These are phyloP conservation scores for Mus minutoides DNA, from an alignment of 2,797 vertebrate species.

Conservation along the genomic window DNA sequence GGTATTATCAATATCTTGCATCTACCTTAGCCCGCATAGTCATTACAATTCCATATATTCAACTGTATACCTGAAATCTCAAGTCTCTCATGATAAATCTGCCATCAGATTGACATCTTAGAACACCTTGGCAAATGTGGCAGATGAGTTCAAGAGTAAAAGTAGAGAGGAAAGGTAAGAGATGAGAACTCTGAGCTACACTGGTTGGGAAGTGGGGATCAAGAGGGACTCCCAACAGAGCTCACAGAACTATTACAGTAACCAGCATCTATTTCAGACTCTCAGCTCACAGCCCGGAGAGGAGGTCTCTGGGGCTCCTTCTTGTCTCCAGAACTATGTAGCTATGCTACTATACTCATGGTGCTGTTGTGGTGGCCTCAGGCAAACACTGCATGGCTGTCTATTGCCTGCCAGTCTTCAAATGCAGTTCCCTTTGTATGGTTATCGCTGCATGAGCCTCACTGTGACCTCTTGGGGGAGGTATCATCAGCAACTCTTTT, in stretches of 20 bases:
- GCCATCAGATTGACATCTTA: not conserved
- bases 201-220: not conserved
- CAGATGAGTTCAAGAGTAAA: not conserved
- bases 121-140: not conserved
- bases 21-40: not conserved
- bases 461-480: not conserved
- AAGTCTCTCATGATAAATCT: not conserved
- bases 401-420: not conserved
- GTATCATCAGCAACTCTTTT: not conserved
- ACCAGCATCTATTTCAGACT: not conserved
- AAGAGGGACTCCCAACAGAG: not conserved
- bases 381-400: no score
- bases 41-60: not conserved
- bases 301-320: not conserved
- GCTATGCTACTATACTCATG: not conserved
- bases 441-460: not conserved
- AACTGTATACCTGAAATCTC: not conserved
- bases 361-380: not conserved
- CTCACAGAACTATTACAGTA: not conserved
- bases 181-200: not conserved
- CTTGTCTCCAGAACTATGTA: not conserved
- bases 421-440: not conserved
- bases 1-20: not conserved
- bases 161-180: not conserved
- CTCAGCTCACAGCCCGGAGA: not conserved